Evolutionary conservation across 2,797 vertebrate species (phyloP), one percentile per base, ranked within the genome.

Genomic region (Acanthiza pusilla): DNA sequence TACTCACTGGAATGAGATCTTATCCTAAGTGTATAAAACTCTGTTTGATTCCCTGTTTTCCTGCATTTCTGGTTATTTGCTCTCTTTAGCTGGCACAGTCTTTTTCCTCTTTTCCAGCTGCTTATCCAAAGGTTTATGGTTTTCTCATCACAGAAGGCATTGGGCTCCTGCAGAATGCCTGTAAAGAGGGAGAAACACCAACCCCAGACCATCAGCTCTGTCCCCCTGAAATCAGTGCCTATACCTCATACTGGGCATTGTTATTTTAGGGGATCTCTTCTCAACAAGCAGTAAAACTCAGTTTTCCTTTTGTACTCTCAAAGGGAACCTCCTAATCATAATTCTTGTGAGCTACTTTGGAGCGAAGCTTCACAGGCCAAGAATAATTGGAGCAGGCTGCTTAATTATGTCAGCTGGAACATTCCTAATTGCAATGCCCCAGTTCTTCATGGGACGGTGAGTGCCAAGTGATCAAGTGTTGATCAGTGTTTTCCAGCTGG

Each of bases 341-440:
- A 98, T 98, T 76, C 98, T 99, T 81, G 99, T 99, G 94, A 99
- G 99, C 97, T 99, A 99, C 97, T 99, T 99, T 91, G 99, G 99
- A 93, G 98, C 98, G 60, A 99, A 98, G 95, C 98, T 99, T 95
- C 99, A 99, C 85, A 98, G 98, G 55, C 99, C 99, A 55, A 99
- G 98, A 97, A 98, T 99, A 96, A 99, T 99, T 65, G 98, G 98
- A 91, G 85, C 97, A 10, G 99, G 99, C 18, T 99, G 99, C 88
- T 72, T 99, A 60, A 96, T 99, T 97, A 99, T 99, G 99, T 99
- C 98, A 77, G 92, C 98, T 19, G 99, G 99, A 70, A 99, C 98
- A 14, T 97, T 99, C 96, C 86, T 99, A 91, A 99, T 99, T 13
- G 98, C 99, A 0, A 94, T 98, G 97, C 99, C 99, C 60, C 99